Conservation (phyloP, 1,140 invertebrate species). For the Mactra quadrangularis region DNA sequence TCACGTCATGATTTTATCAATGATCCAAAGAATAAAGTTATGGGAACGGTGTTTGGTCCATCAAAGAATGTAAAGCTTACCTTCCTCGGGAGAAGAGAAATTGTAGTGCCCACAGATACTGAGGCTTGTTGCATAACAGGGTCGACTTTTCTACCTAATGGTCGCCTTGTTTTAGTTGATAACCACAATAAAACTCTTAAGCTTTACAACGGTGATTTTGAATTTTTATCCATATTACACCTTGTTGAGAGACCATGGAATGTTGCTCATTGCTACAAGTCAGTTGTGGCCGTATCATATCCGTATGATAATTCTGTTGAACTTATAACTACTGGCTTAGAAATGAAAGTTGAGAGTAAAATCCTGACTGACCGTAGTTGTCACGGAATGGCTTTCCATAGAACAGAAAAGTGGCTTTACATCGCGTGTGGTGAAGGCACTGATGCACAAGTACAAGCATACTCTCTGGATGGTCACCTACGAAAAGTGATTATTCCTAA, state of each 20-base stretch:
- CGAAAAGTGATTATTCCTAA: slow-evolving; percentile 53
- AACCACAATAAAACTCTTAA: slow-evolving; percentile 52
- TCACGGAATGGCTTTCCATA: slow-evolving; percentile 44
- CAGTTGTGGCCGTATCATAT: slow-evolving; percentile 40
- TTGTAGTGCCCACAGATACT: slow-evolving; percentile 4
- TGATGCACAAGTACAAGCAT: slow-evolving; percentile 33
- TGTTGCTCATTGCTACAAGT: slow-evolving; percentile 41
- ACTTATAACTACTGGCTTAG: slow-evolving; percentile 26
- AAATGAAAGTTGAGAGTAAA: slow-evolving; percentile 41
- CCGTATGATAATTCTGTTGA: slow-evolving; percentile 33
- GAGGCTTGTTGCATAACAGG: slow-evolving; percentile 21
- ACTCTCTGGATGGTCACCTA: slow-evolving; percentile 43
- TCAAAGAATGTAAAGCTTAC: slow-evolving; percentile 23
- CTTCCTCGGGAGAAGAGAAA: slow-evolving; percentile 33
- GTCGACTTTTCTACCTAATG: slow-evolving; percentile 45
- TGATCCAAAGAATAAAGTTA: background rate
- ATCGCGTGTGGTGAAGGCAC: slow-evolving; percentile 14
- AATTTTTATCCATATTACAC: slow-evolving; percentile 22
- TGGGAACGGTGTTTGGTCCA: slow-evolving; percentile 28
- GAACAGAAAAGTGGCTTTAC: slow-evolving; percentile 50
- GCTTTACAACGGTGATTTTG: slow-evolving; percentile 32
- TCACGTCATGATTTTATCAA: background rate
- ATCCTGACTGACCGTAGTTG: slow-evolving; percentile 41
- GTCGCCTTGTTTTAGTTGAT: slow-evolving; percentile 45
- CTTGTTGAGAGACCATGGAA: slow-evolving; percentile 51